A percentile compares a stretch with the other conserved stretches of the same genome.
phyloP scores from a whole-genome alignment of 2,888 invertebrate genomes.

The Rotaria macrura region DNA sequence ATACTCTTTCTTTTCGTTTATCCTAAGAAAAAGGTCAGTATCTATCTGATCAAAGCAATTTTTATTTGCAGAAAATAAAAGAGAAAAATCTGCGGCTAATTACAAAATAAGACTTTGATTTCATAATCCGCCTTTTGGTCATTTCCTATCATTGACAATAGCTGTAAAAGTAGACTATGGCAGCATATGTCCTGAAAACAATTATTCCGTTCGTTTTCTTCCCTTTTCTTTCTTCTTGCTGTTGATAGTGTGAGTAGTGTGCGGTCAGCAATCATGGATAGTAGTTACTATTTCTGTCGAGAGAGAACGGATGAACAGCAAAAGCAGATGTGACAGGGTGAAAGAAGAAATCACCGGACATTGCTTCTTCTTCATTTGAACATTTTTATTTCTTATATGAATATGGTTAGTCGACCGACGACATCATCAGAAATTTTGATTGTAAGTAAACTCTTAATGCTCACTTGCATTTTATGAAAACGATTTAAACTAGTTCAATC shows the following conservation, averaged over 20 bases:
- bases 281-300: background rate
- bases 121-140: constrained; percentile 12
- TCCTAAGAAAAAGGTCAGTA: background rate
- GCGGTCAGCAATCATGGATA: constrained; percentile 1
- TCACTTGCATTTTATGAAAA: background rate
- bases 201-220: background rate
- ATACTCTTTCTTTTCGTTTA: background rate
- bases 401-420: background rate
- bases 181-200: background rate
- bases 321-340: constrained; percentile 11
- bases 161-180: background rate
- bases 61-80: background rate
- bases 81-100: background rate
- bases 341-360: constrained; percentile 21
- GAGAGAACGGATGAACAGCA: background rate
- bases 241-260: background rate
- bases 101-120: background rate
- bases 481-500: background rate
- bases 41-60: background rate
- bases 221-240: background rate
- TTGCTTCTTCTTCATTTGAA: constrained; percentile 14
- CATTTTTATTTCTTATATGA: constrained; percentile 5
- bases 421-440: background rate
- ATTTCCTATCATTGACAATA: background rate
- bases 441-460: background rate